Base-by-base conservation (phyloP, 2,797 vertebrate genomes). In the Gambusia yucatana region DNA sequence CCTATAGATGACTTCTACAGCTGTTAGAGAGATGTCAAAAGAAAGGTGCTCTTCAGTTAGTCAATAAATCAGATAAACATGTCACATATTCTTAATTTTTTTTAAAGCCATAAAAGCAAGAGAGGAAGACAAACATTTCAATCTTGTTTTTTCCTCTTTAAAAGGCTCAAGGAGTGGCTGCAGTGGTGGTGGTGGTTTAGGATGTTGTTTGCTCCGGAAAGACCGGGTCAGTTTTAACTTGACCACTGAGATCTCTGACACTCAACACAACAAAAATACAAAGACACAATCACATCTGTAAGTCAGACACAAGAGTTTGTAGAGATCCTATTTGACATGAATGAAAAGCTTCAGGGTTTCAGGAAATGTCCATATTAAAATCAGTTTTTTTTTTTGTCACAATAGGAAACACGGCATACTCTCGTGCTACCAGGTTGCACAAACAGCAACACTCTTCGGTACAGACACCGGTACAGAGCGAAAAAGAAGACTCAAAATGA, bases 191-290 rank as follows among this genome's bases (percentile, higher is more conserved):
- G 73, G 86, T 4, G 81, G 81, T 85, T 86, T 55, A 91, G 91
- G 92, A 93, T 94, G 92, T 94, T 92, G 90, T 94, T 94, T 93
- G 91, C 93, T 83, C 89, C 92, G 20, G 46, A 91, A 94, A 90
- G 88, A 89, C 84, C 0, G 2, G 73, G 77, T 80, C 65, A 72
- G 78, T 84, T 84, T 82, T 59, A 72, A 52, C 72, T 55, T 43
- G 74, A 82, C 81, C 77, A 74, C 72, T 1, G 69, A 57, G 25
- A 71, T 84, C 79, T 77, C 36, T 28, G 39, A 50, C 82, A 76
- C 74, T 22, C 16, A 14, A 77, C 83, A 78, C 33, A 81, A 80
- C 41, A 30, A 3, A 13, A 50, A 22, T 47, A 22, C 50, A 52
- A 52, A 44, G 39, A 70, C 6, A 70, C 41, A 44, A 44, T 14